Evolutionary conservation across 2,113 vertebrate genomes (phyloP).

Genomic region (Microcebus tavaratra): DNA sequence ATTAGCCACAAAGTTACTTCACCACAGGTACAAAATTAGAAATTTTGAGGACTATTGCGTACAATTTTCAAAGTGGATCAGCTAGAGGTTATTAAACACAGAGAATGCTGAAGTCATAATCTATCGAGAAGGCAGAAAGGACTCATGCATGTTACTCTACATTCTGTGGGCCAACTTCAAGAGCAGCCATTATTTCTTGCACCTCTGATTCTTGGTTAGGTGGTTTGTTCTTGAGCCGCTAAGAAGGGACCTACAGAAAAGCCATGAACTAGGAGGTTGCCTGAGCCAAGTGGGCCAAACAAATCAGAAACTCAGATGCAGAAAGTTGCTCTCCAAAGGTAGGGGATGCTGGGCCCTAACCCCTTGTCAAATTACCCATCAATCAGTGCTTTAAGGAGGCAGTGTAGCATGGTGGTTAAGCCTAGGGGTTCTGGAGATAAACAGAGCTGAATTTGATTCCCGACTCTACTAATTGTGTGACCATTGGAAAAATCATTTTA

Average conservation of each 20-base stretch:
- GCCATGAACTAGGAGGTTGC: neutral
- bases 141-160: neutral
- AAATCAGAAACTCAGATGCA: neutral
- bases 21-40: slow-evolving; percentile 36
- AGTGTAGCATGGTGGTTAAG: neutral
- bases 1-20: slow-evolving; percentile 43
- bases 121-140: neutral
- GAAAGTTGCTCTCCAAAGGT: neutral
- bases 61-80: slow-evolving; percentile 41
- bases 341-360: neutral
- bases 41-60: neutral
- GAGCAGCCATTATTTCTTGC: neutral
- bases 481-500: neutral
- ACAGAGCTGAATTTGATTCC: neutral
- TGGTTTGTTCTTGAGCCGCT: neutral
- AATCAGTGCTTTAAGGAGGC: neutral
- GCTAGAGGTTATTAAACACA: slow-evolving; percentile 11
- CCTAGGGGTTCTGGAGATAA: neutral
- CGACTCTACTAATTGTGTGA: neutral
- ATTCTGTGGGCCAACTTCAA: neutral
- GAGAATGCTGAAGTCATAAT: neutral
- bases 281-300: neutral
- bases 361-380: neutral
- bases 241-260: neutral
- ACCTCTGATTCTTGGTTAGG: neutral